These are phyloP conservation scores for Micronisus gabar DNA, from an alignment of 2,113 vertebrate genomes.

Conservation along the genomic window DNA sequence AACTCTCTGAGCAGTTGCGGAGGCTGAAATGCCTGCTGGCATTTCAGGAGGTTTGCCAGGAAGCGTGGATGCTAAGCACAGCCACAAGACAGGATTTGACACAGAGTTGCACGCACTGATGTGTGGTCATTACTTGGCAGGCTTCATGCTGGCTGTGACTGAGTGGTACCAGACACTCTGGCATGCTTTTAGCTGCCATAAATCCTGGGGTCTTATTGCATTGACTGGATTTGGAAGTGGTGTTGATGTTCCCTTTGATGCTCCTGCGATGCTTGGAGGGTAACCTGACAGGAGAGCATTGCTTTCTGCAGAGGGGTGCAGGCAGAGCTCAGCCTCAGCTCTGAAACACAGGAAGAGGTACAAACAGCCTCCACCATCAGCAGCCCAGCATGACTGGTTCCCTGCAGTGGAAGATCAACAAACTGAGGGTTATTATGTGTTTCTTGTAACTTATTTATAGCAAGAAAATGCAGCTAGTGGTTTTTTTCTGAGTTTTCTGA, in stretches of 20 bases:
- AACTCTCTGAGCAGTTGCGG: neutral
- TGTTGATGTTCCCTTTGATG: neutral
- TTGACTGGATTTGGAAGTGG: neutral
- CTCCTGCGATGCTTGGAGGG: neutral
- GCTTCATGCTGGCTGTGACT: neutral
- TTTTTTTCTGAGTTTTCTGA: neutral
- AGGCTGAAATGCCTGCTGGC: neutral
- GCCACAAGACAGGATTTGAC: neutral
- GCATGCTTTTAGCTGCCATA: neutral
- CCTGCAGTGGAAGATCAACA: neutral
- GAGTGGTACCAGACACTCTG: neutral
- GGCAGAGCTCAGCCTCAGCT: neutral
- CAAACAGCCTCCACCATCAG: neutral
- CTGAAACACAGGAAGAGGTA: neutral
- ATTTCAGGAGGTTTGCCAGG: neutral
- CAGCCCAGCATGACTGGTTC: neutral
- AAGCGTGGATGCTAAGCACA: neutral
- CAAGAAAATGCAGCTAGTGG: neutral
- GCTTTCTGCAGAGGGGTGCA: neutral
- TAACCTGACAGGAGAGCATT: neutral
- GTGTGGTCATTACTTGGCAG: neutral
- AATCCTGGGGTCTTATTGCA: neutral
- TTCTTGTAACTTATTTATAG: neutral
- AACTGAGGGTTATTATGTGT: neutral
- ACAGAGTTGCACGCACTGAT: accelerated